phyloP scores from a whole-genome alignment of 2,113 vertebrate species.

The Bombycilla garrulus region DNA sequence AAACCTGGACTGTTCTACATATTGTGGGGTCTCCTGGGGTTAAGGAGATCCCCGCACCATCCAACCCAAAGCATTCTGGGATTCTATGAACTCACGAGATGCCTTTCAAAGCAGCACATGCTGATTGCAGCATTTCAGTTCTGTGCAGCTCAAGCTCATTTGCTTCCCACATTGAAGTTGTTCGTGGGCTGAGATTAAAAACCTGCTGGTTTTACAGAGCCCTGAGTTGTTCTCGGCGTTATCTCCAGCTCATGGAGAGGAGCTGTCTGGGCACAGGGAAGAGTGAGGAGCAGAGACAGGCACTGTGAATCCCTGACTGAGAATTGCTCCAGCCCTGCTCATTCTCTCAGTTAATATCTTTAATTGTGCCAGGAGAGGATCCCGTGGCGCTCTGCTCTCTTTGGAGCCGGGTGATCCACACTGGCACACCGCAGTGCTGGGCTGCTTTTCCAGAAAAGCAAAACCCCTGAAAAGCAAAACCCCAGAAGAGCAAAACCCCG shows the following conservation, averaged over 20 bases:
- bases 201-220: not conserved
- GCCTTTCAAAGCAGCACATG: not conserved
- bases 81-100: not conserved
- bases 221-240: not conserved
- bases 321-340: not conserved
- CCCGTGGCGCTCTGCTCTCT: not conserved
- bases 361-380: not conserved
- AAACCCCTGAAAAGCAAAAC: too few species aligned
- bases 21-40: too few species aligned
- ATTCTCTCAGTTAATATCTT: not conserved
- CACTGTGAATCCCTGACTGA: not conserved
- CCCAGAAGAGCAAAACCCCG: too few species aligned
- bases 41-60: too few species aligned
- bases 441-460: not conserved
- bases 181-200: not conserved
- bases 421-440: not conserved
- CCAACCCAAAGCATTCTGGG: fast-evolving
- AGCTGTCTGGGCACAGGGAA: not conserved
- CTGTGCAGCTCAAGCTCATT: not conserved
- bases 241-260: not conserved
- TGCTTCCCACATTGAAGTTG: not conserved
- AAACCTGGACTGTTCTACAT: too few species aligned
- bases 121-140: not conserved
- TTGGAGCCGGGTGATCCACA: not conserved
- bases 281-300: not conserved